Conservation (phyloP, 2,888 invertebrate genomes). For the Netelia inedita region DNA sequence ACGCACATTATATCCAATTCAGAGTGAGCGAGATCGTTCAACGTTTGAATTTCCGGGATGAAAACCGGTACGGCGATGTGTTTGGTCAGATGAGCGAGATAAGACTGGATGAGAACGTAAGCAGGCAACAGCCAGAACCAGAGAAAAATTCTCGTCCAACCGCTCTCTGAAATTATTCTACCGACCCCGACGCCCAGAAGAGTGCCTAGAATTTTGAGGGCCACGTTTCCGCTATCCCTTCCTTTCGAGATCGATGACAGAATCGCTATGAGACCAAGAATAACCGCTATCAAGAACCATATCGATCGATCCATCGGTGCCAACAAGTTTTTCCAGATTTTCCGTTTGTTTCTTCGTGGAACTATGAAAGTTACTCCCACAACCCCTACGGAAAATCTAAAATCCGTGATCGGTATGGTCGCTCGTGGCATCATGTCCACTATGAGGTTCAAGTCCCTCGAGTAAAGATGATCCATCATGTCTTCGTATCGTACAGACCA, state of each 20-base stretch:
- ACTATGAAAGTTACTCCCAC: conserved; percentile 36
- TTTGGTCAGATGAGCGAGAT: conserved; percentile 63
- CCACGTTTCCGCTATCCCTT: conserved; percentile 53
- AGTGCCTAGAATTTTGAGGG: conserved; percentile 63
- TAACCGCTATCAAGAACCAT: conserved; percentile 56
- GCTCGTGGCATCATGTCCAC: conserved; percentile 67
- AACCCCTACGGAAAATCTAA: conserved; percentile 52
- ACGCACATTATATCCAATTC: conserved; percentile 60
- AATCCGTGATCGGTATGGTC: conserved; percentile 58
- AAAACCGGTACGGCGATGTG: conserved; percentile 59
- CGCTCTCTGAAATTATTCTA: conserved; percentile 48
- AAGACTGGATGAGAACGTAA: conserved; percentile 65
- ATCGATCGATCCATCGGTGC: conserved; percentile 58
- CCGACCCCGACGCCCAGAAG: conserved; percentile 63
- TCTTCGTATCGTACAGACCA: conserved; percentile 62
- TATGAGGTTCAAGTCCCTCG: conserved; percentile 66
- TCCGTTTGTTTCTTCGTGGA: conserved; percentile 36
- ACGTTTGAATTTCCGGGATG: conserved; percentile 55
- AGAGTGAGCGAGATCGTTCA: conserved; percentile 58
- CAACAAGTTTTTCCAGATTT: conserved; percentile 56
- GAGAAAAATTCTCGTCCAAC: conserved; percentile 61
- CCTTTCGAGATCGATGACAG: conserved; percentile 41
- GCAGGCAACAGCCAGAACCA: conserved; percentile 68
- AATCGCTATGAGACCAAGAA: conserved; percentile 41
- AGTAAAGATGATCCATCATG: conserved; percentile 62